Conservation (phyloP, 2,888 invertebrate species). For the Parnassius smintheus region DNA sequence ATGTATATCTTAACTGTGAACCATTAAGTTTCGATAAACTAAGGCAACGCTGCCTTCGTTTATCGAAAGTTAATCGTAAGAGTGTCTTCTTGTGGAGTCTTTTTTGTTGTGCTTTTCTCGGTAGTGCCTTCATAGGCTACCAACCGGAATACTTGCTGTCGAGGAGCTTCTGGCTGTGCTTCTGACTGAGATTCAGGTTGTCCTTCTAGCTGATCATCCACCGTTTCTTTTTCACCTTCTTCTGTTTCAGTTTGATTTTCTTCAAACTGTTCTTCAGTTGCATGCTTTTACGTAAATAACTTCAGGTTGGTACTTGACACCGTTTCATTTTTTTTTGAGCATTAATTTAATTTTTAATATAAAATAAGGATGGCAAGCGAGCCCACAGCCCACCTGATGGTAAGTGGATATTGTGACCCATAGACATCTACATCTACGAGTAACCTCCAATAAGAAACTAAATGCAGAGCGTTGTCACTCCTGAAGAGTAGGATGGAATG, state of each 20-base stretch:
- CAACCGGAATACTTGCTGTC: slow-evolving; percentile 32
- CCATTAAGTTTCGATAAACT: slow-evolving; percentile 31
- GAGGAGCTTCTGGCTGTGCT: slow-evolving; percentile 26
- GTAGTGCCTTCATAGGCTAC: slow-evolving; percentile 33
- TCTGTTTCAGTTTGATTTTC: slow-evolving; percentile 15
- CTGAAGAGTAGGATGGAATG: too few species aligned
- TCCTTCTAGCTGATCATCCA: not conserved
- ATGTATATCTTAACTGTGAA: slow-evolving; percentile 30
- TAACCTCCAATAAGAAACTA: too few species aligned
- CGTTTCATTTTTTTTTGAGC: too few species aligned
- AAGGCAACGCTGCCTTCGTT: slow-evolving; percentile 35
- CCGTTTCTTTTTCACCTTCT: slow-evolving; percentile 21
- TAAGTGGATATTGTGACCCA: too few species aligned
- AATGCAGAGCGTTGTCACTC: too few species aligned
- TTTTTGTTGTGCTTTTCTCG: slow-evolving; percentile 28
- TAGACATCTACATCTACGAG: too few species aligned
- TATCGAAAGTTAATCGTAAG: too few species aligned
- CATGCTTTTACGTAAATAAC: too few species aligned
- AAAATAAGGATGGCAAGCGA: too few species aligned
- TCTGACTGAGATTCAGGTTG: slow-evolving; percentile 2
- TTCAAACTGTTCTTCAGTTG: slow-evolving; percentile 24
- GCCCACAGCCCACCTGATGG: too few species aligned
- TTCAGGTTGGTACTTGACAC: too few species aligned
- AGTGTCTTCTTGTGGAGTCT: slow-evolving; percentile 25
- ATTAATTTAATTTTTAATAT: too few species aligned